These are phyloP conservation scores for Drosophila obscura DNA, from an alignment of 1,140 invertebrate species.

Conservation along the genomic window DNA sequence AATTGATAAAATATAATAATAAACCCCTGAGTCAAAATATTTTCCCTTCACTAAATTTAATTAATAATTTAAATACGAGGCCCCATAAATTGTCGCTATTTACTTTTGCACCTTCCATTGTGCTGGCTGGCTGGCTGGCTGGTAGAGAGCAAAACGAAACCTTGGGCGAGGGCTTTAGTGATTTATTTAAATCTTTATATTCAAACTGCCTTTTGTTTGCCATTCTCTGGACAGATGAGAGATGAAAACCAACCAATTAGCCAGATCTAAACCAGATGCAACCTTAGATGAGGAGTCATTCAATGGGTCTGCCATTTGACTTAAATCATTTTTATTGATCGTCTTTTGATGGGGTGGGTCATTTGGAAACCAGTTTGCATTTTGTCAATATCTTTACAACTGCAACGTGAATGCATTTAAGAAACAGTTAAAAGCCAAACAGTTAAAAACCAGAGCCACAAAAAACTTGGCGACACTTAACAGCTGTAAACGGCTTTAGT, in stretches of 20 bases:
- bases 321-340: constrained; percentile 73
- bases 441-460: constrained; percentile 45
- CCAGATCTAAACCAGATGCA: constrained; percentile 16
- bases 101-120: constrained; percentile 4
- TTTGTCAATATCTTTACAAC: constrained; percentile 53
- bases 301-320: constrained; percentile 15
- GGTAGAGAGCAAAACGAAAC: constrained; percentile 1
- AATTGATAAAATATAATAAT: constrained; percentile 32
- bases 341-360: constrained; percentile 30
- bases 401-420: constrained; percentile 70
- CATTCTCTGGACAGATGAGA: constrained; percentile 9
- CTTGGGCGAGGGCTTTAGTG: constrained; percentile 14
- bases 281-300: constrained; percentile 14
- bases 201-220: constrained; percentile 8
- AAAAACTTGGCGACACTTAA: constrained; percentile 75
- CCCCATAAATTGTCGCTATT: neutral
- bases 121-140: constrained; percentile 6
- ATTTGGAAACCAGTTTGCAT: constrained; percentile 63
- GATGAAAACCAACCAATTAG: constrained; percentile 23
- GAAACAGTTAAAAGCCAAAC: constrained; percentile 51
- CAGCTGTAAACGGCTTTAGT: constrained; percentile 53
- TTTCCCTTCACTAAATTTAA: constrained; percentile 32
- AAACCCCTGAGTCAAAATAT: constrained; percentile 10
- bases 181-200: constrained; percentile 23
- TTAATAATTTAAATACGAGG: constrained; percentile 26